Evolutionary conservation across 2,888 invertebrate genomes (phyloP).

Genomic region (Machimus rusticus): DNA sequence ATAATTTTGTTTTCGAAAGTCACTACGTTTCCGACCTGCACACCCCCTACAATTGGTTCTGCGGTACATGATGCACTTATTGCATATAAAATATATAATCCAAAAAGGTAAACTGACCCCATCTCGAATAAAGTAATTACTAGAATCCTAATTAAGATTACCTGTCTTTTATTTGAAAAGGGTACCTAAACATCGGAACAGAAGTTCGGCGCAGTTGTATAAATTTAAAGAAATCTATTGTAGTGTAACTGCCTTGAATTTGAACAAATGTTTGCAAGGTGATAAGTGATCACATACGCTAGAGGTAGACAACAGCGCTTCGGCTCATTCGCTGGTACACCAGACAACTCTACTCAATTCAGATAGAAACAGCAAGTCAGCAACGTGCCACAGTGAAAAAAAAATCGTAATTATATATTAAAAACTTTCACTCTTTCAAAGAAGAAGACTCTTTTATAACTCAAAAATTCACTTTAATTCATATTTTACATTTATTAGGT

Average conservation of each 20-base stretch:
- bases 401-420: too few species aligned
- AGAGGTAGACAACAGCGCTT: background rate
- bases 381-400: background rate
- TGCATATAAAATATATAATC: background rate
- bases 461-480: too few species aligned
- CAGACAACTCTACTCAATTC: background rate
- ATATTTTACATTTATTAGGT: too few species aligned
- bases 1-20: background rate
- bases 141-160: background rate
- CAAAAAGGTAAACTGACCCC: background rate
- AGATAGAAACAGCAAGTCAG: background rate
- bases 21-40: background rate
- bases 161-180: background rate
- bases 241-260: too few species aligned
- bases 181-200: background rate
- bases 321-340: background rate
- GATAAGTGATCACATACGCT: background rate
- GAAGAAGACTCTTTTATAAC: too few species aligned
- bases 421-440: too few species aligned
- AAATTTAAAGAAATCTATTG: too few species aligned
- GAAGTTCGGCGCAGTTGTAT: too few species aligned
- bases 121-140: background rate
- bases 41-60: background rate
- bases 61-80: background rate
- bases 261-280: too few species aligned